phyloP scores from a whole-genome alignment of 2,888 invertebrate genomes.

The Conomelus anceps region DNA sequence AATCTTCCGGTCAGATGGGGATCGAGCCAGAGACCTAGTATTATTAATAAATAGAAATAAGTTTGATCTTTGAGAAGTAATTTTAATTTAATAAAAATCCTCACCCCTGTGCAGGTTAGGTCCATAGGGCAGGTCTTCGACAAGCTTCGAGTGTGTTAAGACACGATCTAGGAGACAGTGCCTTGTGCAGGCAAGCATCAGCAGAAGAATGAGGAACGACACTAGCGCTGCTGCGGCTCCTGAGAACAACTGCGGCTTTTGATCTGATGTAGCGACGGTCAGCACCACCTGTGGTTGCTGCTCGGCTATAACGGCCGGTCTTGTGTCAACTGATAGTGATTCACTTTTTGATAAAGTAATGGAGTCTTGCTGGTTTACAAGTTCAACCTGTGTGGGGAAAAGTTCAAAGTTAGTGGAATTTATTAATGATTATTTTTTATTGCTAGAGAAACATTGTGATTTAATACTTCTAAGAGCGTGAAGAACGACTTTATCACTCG shows the following conservation, averaged over 20 bases:
- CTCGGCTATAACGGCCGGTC: not conserved
- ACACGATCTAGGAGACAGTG: not conserved
- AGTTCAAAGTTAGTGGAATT: no score
- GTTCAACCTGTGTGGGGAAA: not conserved
- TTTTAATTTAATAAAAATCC: no score
- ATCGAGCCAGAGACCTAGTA: no score
- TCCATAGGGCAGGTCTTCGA: slow-evolving; percentile 1
- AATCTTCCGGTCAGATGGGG: no score
- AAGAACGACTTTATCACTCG: no score
- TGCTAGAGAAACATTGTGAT: no score
- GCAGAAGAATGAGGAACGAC: not conserved
- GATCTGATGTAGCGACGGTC: not conserved
- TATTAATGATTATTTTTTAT: no score
- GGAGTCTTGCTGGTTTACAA: not conserved
- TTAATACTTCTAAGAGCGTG: no score
- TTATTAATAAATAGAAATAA: no score
- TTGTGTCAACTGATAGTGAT: not conserved
- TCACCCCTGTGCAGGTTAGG: slow-evolving; percentile 1
- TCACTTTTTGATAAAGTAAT: not conserved
- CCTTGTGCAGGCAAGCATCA: not conserved
- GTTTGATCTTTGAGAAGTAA: no score
- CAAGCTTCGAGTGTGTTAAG: not conserved
- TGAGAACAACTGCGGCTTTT: not conserved
- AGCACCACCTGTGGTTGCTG: not conserved
- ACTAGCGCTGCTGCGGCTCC: not conserved